A percentile compares a stretch with the other conserved stretches of the same genome.
Conservation (phyloP, 2,888 invertebrate genomes). For the Meta bourneti region DNA sequence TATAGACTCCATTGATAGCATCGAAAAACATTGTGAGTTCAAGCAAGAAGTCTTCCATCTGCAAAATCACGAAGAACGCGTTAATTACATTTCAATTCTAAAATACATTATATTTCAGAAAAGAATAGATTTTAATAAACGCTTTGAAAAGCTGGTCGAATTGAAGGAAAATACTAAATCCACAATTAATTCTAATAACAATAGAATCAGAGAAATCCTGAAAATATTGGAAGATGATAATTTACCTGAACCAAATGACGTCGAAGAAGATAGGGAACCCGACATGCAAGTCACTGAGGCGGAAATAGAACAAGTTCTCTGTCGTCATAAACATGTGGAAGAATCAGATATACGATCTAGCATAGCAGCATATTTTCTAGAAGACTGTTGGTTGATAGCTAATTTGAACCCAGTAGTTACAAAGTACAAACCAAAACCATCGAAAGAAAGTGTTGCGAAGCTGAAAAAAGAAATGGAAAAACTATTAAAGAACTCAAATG, state of each 20-base stretch:
- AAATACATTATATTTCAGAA: slow-evolving; percentile 52
- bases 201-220: slow-evolving; percentile 1
- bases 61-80: slow-evolving; percentile 43
- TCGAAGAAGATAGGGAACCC: not conserved
- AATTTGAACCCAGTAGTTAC: not conserved
- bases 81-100: slow-evolving; percentile 42
- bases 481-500: not conserved
- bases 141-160: slow-evolving; percentile 18
- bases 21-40: not conserved
- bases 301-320: slow-evolving; percentile 28
- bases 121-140: slow-evolving; percentile 32
- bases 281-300: slow-evolving; percentile 10
- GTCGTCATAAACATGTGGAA: not conserved
- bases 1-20: not conserved
- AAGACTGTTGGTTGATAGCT: slow-evolving; percentile 44
- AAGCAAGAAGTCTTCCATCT: slow-evolving; percentile 22
- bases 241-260: slow-evolving; percentile 13
- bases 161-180: not conserved
- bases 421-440: slow-evolving; percentile 5
- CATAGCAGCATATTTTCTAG: slow-evolving; percentile 41
- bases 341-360: not conserved
- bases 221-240: slow-evolving; percentile 11
- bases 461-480: slow-evolving; percentile 47
- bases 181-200: slow-evolving; percentile 4
- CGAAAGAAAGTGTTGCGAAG: not conserved